These are phyloP conservation scores for Meleagris gallopavo DNA, from an alignment of 2,113 vertebrate species.

Conservation along the genomic window DNA sequence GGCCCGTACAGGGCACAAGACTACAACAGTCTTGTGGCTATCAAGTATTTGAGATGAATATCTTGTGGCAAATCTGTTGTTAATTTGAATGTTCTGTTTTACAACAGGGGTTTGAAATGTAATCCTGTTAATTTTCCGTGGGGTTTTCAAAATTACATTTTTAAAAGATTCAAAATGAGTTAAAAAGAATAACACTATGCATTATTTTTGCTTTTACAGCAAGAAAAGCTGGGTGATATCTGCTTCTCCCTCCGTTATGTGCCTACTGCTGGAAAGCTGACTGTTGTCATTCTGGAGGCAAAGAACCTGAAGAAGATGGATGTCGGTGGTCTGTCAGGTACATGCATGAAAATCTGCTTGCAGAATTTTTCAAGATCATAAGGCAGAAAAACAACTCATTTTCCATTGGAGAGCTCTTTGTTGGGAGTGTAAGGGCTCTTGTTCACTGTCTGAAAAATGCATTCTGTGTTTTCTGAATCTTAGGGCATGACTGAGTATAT, in stretches of 20 bases:
- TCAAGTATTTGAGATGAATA: not conserved
- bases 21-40: not conserved
- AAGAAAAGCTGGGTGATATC: constrained; percentile 98
- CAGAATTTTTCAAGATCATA: not conserved
- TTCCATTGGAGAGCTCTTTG: not conserved
- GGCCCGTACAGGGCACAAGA: not conserved
- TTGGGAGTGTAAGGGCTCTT: not conserved
- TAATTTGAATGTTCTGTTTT: constrained; percentile 23
- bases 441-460: constrained; percentile 8
- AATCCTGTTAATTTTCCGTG: not conserved
- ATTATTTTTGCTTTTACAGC: constrained; percentile 82
- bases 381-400: not conserved
- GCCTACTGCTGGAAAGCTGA: constrained; percentile 97
- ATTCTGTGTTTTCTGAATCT: constrained; percentile 21
- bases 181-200: not conserved
- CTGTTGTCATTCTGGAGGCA: constrained; percentile 95
- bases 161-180: not conserved
- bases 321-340: constrained; percentile 97
- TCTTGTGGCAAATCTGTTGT: not conserved
- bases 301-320: constrained; percentile 99
- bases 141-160: not conserved
- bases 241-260: constrained; percentile 98
- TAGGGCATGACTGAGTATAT: not conserved
- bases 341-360: constrained; percentile 34
- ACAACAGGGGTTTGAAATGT: not conserved